Evolutionary conservation across 2,888 invertebrate species (phyloP).

Genomic region (Odontomyia ornata): DNA sequence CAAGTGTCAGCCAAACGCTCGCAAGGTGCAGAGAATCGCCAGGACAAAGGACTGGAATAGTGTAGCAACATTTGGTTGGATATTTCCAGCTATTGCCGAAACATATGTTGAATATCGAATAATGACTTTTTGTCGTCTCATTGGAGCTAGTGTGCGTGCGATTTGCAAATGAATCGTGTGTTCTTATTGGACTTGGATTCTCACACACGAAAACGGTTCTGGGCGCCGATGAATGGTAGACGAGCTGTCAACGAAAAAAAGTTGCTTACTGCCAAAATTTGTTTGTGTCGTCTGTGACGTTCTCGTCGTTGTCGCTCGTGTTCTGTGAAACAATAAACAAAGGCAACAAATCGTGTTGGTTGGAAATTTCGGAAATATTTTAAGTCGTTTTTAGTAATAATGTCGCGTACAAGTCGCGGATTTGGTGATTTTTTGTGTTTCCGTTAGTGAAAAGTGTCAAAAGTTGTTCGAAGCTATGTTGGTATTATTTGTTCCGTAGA

Average conservation of each 20-base stretch:
- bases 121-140: constrained; percentile 10
- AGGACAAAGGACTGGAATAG: constrained; percentile 42
- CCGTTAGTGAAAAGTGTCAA: neutral
- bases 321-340: constrained; percentile 3
- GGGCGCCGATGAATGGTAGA: neutral
- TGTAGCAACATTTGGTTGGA: neutral
- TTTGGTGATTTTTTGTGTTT: neutral
- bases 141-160: constrained; percentile 9
- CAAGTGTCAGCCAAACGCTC: neutral
- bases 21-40: neutral
- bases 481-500: constrained; percentile 5
- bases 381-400: neutral
- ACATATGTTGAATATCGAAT: constrained; percentile 29
- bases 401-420: neutral
- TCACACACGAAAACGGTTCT: neutral
- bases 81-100: constrained; percentile 6
- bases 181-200: neutral
- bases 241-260: constrained; percentile 26
- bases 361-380: neutral
- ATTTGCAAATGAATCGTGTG: constrained; percentile 10
- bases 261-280: constrained; percentile 5
- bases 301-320: neutral
- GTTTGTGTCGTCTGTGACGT: constrained; percentile 19
- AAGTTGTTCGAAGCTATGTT: neutral
- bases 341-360: constrained; percentile 2